Conservation (phyloP, 1,140 invertebrate genomes). For the Oryctes rhinoceros region DNA sequence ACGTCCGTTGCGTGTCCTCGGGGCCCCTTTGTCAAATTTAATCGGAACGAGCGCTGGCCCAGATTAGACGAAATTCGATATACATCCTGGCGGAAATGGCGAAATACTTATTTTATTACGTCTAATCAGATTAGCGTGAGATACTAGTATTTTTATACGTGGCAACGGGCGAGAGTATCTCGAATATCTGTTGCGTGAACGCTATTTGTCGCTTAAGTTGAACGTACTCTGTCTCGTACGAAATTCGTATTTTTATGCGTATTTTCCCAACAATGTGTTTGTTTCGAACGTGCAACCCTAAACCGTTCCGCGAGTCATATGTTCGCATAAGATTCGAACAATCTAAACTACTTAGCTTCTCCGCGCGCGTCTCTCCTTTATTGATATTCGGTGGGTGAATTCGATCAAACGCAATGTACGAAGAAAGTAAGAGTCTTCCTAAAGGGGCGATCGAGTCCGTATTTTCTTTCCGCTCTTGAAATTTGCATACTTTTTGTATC, state of each 20-base stretch:
- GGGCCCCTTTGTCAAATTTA: constrained; percentile 4
- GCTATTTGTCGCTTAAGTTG: no score
- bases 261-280: no score
- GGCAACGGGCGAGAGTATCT: no score
- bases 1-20: constrained; percentile 8
- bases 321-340: background rate
- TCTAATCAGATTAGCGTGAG: background rate
- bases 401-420: constrained; percentile 12
- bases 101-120: constrained; percentile 15
- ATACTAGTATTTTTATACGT: background rate
- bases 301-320: no score
- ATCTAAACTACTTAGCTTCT: constrained; percentile 14
- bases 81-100: constrained; percentile 8
- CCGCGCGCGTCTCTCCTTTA: background rate
- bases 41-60: constrained; percentile 7
- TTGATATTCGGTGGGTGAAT: constrained; percentile 27
- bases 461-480: constrained; percentile 28
- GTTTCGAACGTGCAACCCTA: no score
- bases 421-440: background rate
- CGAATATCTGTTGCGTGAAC: no score
- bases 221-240: no score
- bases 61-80: constrained; percentile 18
- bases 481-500: constrained; percentile 37
- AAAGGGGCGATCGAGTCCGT: constrained; percentile 21
- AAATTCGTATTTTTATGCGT: no score